A percentile compares a stretch with the other conserved stretches of the same genome.
These are phyloP conservation scores for Tupaia chinensis DNA, from an alignment of 2,113 vertebrate species.

Conservation along the genomic window DNA sequence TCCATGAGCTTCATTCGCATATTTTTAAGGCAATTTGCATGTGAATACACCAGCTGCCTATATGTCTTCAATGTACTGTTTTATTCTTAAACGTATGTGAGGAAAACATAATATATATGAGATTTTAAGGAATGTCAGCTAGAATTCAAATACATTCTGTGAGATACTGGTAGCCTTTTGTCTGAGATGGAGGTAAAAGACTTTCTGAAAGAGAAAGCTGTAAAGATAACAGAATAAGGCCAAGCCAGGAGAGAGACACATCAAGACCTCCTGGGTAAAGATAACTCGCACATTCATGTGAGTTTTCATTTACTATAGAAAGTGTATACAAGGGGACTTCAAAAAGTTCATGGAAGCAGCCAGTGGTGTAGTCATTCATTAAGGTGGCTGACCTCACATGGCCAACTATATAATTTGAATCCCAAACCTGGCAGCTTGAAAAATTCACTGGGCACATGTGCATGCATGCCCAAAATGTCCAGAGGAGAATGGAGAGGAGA, in stretches of 20 bases:
- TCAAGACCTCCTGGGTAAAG: neutral
- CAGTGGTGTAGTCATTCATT: no score
- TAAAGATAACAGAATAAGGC: neutral
- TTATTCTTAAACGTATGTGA: constrained; percentile 3
- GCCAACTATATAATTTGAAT: no score
- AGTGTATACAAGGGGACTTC: neutral
- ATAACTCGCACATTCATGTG: neutral
- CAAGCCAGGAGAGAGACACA: neutral
- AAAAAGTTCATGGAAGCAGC: no score
- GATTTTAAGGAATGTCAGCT: neutral
- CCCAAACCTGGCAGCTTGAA: no score
- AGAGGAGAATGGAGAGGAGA: no score
- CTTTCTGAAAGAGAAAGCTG: neutral
- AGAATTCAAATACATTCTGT: neutral
- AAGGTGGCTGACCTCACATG: no score
- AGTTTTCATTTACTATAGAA: neutral
- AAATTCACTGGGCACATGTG: no score
- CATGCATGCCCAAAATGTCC: no score
- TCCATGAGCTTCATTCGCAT: no score
- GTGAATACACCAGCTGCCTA: no score
- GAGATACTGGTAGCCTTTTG: neutral
- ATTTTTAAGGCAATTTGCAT: no score
- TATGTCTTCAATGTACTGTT: neutral
- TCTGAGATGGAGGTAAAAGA: neutral
- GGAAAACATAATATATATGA: neutral